These are phyloP conservation scores for Metridium senile DNA, from an alignment of 92 coral and sea anemone genomes.

Conservation along the genomic window DNA sequence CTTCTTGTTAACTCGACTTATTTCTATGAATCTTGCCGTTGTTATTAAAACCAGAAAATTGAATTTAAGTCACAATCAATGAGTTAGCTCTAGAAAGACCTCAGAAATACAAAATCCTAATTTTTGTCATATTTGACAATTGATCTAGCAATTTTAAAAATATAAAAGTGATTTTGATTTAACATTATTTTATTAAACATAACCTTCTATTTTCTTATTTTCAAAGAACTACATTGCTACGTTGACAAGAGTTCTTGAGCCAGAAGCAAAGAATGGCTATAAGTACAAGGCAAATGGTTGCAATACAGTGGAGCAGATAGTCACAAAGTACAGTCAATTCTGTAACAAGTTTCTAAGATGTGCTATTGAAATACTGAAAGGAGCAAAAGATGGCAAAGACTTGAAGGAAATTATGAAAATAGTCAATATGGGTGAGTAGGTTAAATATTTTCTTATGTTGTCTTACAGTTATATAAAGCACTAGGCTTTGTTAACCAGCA, in stretches of 20 bases:
- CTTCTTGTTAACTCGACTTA: too few species aligned
- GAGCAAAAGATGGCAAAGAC: constrained; percentile 41
- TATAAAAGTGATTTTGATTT: too few species aligned
- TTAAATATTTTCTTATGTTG: not conserved
- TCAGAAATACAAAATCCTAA: too few species aligned
- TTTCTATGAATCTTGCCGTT: too few species aligned
- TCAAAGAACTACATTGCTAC: constrained; percentile 66
- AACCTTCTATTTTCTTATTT: not conserved
- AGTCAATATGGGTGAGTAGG: constrained; percentile 62
- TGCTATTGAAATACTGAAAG: constrained; percentile 72
- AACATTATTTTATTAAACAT: not conserved
- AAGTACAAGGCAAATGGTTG: constrained; percentile 42
- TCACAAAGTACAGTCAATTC: constrained; percentile 69
- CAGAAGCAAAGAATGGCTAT: constrained; percentile 58
- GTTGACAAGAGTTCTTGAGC: constrained; percentile 43
- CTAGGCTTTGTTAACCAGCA: too few species aligned
- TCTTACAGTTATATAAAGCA: not conserved
- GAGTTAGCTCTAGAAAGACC: too few species aligned
- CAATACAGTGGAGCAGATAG: constrained; percentile 60
- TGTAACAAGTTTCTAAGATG: constrained; percentile 79
- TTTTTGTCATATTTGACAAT: too few species aligned
- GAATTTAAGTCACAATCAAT: too few species aligned
- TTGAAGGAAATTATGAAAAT: constrained; percentile 53
- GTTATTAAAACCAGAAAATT: too few species aligned
- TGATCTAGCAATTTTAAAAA: too few species aligned